These are phyloP conservation scores for Characodon lateralis DNA, from an alignment of 2,797 vertebrate genomes.

Conservation along the genomic window DNA sequence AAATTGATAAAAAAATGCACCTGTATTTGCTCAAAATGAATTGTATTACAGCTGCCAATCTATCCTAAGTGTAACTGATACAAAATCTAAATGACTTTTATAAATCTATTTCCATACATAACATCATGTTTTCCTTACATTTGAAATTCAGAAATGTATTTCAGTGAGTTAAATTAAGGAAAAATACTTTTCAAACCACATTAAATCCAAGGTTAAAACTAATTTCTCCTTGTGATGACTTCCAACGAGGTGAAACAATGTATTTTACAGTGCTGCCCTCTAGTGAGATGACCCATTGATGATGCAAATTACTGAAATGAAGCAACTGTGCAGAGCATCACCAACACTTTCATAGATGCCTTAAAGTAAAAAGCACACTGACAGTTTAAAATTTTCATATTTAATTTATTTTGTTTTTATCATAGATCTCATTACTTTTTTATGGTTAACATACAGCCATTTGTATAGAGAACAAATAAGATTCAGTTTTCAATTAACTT, in stretches of 20 bases:
- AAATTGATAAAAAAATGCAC: background rate
- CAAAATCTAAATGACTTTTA: background rate
- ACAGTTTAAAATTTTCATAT: conserved; percentile 72
- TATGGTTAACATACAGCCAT: conserved; percentile 84
- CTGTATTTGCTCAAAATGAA: background rate
- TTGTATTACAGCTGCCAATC: background rate
- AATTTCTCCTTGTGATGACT: background rate
- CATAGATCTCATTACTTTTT: conserved; percentile 80
- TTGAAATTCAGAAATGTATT: background rate
- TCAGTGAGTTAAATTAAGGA: background rate
- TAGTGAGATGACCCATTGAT: conserved; percentile 51
- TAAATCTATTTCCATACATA: background rate
- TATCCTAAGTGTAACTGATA: background rate
- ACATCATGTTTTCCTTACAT: background rate
- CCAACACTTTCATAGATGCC: background rate
- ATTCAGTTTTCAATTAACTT: conserved; percentile 71
- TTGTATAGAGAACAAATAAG: conserved; percentile 79
- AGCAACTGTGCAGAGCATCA: background rate
- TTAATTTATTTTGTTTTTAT: conserved; percentile 84
- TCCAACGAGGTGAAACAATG: conserved; percentile 42
- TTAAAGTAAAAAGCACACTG: background rate
- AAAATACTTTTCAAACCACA: background rate
- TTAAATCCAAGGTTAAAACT: background rate
- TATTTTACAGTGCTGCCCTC: conserved; percentile 69
- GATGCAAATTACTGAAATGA: conserved; percentile 40